Evolutionary conservation across 2,113 vertebrate species (phyloP).

Genomic region (Cavia aperea): DNA sequence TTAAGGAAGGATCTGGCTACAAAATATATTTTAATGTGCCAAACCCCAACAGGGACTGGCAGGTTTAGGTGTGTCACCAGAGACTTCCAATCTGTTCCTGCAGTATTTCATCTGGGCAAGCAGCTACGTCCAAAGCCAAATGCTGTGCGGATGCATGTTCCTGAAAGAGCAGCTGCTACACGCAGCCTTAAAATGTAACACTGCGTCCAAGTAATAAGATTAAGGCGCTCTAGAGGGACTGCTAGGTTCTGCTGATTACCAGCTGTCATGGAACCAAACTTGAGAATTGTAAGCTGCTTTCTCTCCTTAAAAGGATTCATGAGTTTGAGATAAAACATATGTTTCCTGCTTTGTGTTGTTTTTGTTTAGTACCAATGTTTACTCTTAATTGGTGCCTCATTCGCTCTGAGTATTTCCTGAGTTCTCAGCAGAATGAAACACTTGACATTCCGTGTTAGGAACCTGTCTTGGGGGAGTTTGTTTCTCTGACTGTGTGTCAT

Average conservation of each 20-base stretch:
- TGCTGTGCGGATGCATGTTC: conserved; percentile 2
- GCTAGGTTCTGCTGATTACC: conserved; percentile 34
- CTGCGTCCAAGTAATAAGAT: conserved; percentile 35
- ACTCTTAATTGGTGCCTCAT: not conserved
- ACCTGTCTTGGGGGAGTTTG: not conserved
- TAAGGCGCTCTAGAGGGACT: not conserved
- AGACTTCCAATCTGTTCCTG: conserved; percentile 8
- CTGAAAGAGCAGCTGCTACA: conserved; percentile 34
- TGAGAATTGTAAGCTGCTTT: not conserved
- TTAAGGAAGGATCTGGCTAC: not conserved
- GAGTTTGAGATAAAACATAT: not conserved
- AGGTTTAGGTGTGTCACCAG: not conserved
- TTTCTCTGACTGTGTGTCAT: not conserved
- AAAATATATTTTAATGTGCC: not conserved
- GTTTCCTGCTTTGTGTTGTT: not conserved
- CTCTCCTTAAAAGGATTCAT: not conserved
- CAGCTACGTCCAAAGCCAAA: conserved; percentile 21
- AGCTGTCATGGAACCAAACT: not conserved
- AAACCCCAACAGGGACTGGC: not conserved
- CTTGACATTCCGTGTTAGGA: not conserved
- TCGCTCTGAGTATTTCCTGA: not conserved
- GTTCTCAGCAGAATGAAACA: not conserved
- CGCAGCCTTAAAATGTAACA: not conserved
- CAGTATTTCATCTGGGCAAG: not conserved
- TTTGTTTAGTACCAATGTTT: not conserved